Evolutionary conservation across 2,888 invertebrate species (phyloP).

Genomic region (Emesis russula): DNA sequence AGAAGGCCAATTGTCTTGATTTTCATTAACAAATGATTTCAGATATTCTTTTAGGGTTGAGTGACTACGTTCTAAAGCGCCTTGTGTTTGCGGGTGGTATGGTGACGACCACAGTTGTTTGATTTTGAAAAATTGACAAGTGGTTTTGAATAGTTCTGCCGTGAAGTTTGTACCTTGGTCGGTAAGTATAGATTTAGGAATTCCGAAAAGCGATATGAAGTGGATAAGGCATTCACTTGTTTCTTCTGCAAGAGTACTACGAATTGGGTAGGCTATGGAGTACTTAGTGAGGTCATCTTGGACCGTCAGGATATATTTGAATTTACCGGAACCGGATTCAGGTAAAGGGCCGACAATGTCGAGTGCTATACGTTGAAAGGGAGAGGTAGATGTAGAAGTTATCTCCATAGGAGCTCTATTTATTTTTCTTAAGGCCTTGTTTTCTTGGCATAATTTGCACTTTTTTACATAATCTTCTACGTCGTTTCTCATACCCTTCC

Average conservation of each 20-base stretch:
- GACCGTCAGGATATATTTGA: constrained; percentile 13
- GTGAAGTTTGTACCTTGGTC: constrained; percentile 49
- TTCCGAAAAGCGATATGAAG: constrained; percentile 47
- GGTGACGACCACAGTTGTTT: constrained; percentile 48
- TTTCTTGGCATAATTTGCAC: constrained; percentile 16
- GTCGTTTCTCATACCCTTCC: constrained; percentile 19
- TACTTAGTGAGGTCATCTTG: constrained; percentile 41
- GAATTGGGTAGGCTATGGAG: constrained; percentile 24
- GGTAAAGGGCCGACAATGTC: constrained; percentile 20
- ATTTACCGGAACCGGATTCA: neutral
- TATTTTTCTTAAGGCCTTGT: constrained; percentile 21
- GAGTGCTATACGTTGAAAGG: constrained; percentile 25
- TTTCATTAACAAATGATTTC: constrained; percentile 20
- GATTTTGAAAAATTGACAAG: constrained; percentile 42
- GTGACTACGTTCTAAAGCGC: constrained; percentile 19
- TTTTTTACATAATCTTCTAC: constrained; percentile 34
- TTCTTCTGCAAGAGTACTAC: constrained; percentile 38
- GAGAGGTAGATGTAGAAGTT: constrained; percentile 25
- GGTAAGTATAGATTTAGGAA: constrained; percentile 44
- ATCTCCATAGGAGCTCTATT: constrained; percentile 38
- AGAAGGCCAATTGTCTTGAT: constrained; percentile 21
- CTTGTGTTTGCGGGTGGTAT: constrained; percentile 36
- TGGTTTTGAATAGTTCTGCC: constrained; percentile 32
- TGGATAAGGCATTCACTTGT: constrained; percentile 40
- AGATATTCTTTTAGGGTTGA: constrained; percentile 31